These are phyloP conservation scores for Steinernema scapterisci DNA, from an alignment of 2,888 invertebrate species.

Conservation along the genomic window DNA sequence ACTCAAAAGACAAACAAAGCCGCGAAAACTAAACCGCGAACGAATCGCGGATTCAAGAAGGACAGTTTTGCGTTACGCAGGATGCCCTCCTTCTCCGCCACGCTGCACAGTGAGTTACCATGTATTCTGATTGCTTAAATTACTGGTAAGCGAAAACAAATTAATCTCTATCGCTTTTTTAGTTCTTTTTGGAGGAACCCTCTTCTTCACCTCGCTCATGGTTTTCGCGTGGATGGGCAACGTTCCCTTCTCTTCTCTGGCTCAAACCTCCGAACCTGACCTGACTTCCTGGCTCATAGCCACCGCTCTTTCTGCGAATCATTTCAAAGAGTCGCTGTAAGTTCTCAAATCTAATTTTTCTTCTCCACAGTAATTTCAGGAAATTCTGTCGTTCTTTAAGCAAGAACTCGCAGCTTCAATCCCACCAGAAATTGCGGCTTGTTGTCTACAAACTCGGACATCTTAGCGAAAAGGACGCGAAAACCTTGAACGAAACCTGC, in stretches of 20 bases:
- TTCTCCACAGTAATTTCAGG: too few species aligned
- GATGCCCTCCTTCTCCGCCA: too few species aligned
- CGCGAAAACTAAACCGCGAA: too few species aligned
- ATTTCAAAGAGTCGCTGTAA: slow-evolving; percentile 32
- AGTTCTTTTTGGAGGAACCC: not conserved
- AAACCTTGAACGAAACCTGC: not conserved
- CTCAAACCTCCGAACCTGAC: too few species aligned
- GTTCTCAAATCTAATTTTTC: too few species aligned
- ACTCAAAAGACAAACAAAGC: too few species aligned
- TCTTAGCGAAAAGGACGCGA: not conserved
- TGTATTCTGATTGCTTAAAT: too few species aligned
- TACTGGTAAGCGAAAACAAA: too few species aligned
- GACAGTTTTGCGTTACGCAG: too few species aligned
- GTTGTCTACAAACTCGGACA: slow-evolving; percentile 31
- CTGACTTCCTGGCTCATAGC: not conserved
- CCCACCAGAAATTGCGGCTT: not conserved
- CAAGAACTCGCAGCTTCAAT: not conserved
- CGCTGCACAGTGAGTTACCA: too few species aligned
- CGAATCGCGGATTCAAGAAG: too few species aligned
- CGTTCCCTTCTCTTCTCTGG: not conserved
- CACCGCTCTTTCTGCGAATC: slow-evolving; percentile 26
- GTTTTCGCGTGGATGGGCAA: not conserved
- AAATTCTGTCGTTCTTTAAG: not conserved
- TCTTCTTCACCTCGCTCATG: not conserved
- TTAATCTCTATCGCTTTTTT: not conserved